Evolutionary conservation across 2,113 vertebrate genomes (phyloP).

Genomic region (Thamnophis sirtalis): DNA sequence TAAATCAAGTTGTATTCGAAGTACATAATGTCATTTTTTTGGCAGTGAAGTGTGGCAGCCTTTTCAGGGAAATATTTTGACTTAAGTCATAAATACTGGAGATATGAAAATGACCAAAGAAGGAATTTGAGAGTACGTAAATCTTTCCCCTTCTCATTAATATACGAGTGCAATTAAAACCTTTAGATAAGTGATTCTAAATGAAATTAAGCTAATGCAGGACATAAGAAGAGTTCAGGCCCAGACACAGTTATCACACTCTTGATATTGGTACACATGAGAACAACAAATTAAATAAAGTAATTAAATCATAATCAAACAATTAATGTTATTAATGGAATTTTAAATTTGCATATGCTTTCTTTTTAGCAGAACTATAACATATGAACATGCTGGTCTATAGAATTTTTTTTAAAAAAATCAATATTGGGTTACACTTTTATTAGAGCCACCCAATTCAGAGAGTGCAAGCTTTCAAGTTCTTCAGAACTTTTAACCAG

Average conservation of each 20-base stretch:
- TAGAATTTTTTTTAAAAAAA: background rate
- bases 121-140: slow-evolving; percentile 57
- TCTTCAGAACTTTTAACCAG: background rate
- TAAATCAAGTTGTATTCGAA: slow-evolving; percentile 77
- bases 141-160: background rate
- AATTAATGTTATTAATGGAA: background rate
- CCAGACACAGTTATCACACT: background rate
- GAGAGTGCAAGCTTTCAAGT: background rate
- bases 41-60: slow-evolving; percentile 66
- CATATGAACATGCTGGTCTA: background rate
- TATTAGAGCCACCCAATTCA: background rate
- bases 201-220: background rate
- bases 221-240: background rate
- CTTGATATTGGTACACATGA: background rate
- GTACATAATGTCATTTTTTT: slow-evolving; percentile 66
- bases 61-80: background rate
- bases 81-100: background rate
- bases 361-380: background rate
- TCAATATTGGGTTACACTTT: background rate
- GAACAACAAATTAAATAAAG: background rate
- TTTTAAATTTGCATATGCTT: background rate
- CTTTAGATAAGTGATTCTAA: background rate
- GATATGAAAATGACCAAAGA: slow-evolving; percentile 15
- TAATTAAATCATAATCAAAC: background rate
- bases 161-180: background rate